Evolutionary conservation across 2,113 vertebrate species (phyloP).

Genomic region (Paradoxurus hermaphroditus): DNA sequence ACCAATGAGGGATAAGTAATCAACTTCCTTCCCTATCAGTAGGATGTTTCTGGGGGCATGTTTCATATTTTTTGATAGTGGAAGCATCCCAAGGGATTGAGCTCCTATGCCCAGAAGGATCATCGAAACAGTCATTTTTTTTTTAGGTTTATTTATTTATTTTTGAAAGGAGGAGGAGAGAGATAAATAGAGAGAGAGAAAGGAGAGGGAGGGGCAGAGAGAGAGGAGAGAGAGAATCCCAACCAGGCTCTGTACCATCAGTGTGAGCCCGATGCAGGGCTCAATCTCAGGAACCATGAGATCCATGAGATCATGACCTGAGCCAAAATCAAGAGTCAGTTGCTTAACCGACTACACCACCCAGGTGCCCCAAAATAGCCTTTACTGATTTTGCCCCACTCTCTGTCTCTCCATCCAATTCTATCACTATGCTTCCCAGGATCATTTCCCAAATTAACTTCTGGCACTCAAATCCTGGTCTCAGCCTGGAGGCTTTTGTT

Average conservation of each 20-base stretch:
- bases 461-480: background rate
- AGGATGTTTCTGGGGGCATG: background rate
- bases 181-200: too few species aligned
- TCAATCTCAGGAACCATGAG: too few species aligned
- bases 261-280: too few species aligned
- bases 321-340: too few species aligned
- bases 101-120: background rate
- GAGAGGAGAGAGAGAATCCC: too few species aligned
- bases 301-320: too few species aligned
- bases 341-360: too few species aligned
- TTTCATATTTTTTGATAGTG: background rate
- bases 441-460: background rate
- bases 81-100: background rate
- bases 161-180: too few species aligned
- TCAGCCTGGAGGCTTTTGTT: background rate
- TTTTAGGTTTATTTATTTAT: too few species aligned
- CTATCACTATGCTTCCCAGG: background rate
- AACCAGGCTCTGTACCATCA: too few species aligned
- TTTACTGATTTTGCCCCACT: background rate
- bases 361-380: too few species aligned
- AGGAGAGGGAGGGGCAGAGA: too few species aligned
- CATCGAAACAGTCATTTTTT: background rate
- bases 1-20: background rate
- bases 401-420: background rate
- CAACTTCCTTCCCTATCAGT: background rate